These are phyloP conservation scores for Patiria pectinifera DNA, from an alignment of 53 echinoderm and acorn worm species.

Conservation along the genomic window DNA sequence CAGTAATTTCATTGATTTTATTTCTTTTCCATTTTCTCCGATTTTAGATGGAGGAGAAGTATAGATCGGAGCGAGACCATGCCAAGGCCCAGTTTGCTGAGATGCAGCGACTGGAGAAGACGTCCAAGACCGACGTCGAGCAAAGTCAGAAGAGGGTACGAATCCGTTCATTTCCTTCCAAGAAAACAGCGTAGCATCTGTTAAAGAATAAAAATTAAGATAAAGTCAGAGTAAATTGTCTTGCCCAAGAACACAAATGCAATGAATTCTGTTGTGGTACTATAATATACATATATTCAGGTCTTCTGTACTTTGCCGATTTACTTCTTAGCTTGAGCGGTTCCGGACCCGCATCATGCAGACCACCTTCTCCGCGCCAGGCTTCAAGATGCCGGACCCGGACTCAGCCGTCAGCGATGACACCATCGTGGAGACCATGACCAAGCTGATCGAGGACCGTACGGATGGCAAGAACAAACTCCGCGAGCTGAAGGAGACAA, in stretches of 20 bases:
- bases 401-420: constrained; percentile 77
- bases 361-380: constrained; percentile 91
- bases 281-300: not conserved
- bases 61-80: constrained; percentile 77
- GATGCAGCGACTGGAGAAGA: constrained; percentile 79
- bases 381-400: constrained; percentile 89
- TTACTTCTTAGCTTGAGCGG: constrained; percentile 73
- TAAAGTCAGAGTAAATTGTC: no score
- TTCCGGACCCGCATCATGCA: constrained; percentile 84
- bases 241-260: not conserved
- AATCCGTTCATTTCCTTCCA: not conserved
- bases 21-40: not conserved
- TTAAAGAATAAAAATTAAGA: not conserved
- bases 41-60: constrained; percentile 70
- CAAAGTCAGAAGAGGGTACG: constrained; percentile 91
- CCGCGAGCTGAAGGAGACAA: constrained; percentile 82
- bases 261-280: not conserved
- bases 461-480: constrained; percentile 85
- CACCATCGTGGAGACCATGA: constrained; percentile 80
- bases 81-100: constrained; percentile 85
- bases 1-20: not conserved
- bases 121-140: constrained; percentile 84
- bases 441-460: constrained; percentile 81
- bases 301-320: not conserved
- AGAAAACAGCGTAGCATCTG: not conserved